Percentiles rank a stretch among this genome's conserved stretches.
Evolutionary conservation across 2,888 invertebrate species (phyloP).

Genomic region (Hirtodrosophila duncani): DNA sequence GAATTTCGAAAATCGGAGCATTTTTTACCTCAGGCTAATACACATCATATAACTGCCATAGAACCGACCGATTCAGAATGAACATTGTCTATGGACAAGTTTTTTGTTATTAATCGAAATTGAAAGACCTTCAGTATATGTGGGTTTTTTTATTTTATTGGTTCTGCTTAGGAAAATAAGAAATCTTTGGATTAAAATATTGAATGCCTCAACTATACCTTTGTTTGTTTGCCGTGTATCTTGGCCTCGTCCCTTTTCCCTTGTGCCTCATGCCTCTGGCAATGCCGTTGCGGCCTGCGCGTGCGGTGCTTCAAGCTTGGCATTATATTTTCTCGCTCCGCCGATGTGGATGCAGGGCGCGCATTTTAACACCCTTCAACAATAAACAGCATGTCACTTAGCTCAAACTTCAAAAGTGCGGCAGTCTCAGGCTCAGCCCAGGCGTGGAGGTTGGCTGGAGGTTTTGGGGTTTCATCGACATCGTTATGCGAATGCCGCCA

Average conservation of each 20-base stretch:
- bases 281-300: constrained; percentile 37
- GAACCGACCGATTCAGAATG: too few relatives aligned
- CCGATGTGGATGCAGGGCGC: constrained; percentile 60
- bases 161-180: too few relatives aligned
- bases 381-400: constrained; percentile 78
- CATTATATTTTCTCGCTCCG: constrained; percentile 73
- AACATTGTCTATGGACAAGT: too few relatives aligned
- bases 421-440: constrained; percentile 37
- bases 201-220: too few relatives aligned
- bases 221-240: constrained; percentile 6
- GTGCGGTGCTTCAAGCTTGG: constrained; percentile 66
- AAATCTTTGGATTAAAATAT: too few relatives aligned
- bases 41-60: too few relatives aligned
- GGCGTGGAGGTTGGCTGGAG: not conserved
- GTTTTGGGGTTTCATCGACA: constrained; percentile 51
- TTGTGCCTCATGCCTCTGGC: constrained; percentile 41
- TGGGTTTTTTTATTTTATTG: too few relatives aligned
- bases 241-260: constrained; percentile 16
- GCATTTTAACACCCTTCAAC: constrained; percentile 78
- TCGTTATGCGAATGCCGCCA: constrained; percentile 71
- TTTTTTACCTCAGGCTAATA: too few relatives aligned
- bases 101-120: too few relatives aligned
- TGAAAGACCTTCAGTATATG: too few relatives aligned
- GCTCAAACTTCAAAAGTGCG: constrained; percentile 77
- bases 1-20: too few relatives aligned